These are phyloP conservation scores for Porites cylindrica DNA, from an alignment of 92 coral and sea anemone species.

Conservation along the genomic window DNA sequence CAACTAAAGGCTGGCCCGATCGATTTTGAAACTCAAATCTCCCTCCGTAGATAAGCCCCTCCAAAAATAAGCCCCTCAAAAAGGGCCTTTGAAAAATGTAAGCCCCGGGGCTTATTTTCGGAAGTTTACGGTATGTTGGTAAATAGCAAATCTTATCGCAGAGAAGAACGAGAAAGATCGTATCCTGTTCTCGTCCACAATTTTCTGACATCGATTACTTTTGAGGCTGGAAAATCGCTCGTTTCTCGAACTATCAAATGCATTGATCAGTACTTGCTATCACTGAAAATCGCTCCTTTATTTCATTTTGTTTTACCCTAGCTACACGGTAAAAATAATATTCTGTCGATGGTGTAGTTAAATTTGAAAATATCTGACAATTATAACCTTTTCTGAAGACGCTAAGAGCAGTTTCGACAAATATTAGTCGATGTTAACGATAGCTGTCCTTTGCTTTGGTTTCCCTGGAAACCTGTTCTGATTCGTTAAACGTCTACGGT, in stretches of 20 bases:
- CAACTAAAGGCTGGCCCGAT: too few relatives aligned
- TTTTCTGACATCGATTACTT: too few relatives aligned
- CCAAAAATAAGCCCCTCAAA: too few relatives aligned
- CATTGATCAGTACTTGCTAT: neutral
- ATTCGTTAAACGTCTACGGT: neutral
- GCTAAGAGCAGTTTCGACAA: neutral
- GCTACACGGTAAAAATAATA: neutral
- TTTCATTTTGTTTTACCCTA: neutral
- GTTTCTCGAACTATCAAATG: too few relatives aligned
- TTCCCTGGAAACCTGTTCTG: slow-evolving; percentile 27
- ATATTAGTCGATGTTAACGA: neutral
- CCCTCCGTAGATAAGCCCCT: too few relatives aligned
- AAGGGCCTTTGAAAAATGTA: too few relatives aligned
- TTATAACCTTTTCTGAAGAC: neutral
- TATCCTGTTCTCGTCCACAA: too few relatives aligned
- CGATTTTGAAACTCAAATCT: too few relatives aligned
- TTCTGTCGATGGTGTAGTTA: neutral
- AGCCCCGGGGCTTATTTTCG: too few relatives aligned
- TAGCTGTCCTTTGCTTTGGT: neutral
- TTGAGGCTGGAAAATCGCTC: too few relatives aligned
- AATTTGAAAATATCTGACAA: neutral
- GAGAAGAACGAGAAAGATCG: neutral
- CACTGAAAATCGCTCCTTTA: neutral
- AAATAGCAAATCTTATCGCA: too few relatives aligned
- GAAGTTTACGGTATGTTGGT: neutral